phyloP scores from a whole-genome alignment of 2,113 vertebrate species.

The Melanerpes formicivorus region DNA sequence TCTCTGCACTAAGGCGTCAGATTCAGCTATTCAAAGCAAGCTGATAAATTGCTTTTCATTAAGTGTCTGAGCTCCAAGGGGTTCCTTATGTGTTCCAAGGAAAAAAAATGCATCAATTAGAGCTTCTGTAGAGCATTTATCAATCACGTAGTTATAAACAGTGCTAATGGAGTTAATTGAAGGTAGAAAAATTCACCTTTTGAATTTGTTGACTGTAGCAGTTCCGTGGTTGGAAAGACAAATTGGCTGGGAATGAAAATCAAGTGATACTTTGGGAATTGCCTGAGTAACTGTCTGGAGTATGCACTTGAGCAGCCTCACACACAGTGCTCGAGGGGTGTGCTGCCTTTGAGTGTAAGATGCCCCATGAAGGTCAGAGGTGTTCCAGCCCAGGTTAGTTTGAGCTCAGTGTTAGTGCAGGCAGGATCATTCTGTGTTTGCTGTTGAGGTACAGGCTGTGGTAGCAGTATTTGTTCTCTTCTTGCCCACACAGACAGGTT shows the following conservation, averaged over 20 bases:
- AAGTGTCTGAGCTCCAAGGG: slow-evolving; percentile 48
- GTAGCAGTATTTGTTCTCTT: not conserved
- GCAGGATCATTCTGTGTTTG: not conserved
- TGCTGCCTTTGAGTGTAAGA: not conserved
- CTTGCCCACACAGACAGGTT: not conserved
- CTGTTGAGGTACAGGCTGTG: not conserved
- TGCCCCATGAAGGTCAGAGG: not conserved
- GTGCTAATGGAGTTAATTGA: slow-evolving; percentile 48
- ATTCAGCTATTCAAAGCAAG: slow-evolving; percentile 53
- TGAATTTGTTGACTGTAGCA: slow-evolving; percentile 42
- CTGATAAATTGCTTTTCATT: slow-evolving; percentile 74
- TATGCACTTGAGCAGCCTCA: not conserved
- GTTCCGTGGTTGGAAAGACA: slow-evolving; percentile 1
- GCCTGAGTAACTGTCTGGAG: not conserved
- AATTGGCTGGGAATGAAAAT: slow-evolving; percentile 20
- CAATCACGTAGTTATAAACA: slow-evolving; percentile 53
- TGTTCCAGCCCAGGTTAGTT: not conserved
- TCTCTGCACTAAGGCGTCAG: slow-evolving; percentile 37
- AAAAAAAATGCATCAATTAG: slow-evolving; percentile 58
- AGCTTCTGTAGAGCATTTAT: slow-evolving; percentile 60
- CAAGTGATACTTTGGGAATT: not conserved
- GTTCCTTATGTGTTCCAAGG: slow-evolving; percentile 49
- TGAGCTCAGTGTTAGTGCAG: not conserved
- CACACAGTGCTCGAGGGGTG: accelerated
- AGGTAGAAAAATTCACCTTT: slow-evolving; percentile 45